phyloP scores from a whole-genome alignment of 2,797 vertebrate genomes.

The Acrossocheilus fasciatus region DNA sequence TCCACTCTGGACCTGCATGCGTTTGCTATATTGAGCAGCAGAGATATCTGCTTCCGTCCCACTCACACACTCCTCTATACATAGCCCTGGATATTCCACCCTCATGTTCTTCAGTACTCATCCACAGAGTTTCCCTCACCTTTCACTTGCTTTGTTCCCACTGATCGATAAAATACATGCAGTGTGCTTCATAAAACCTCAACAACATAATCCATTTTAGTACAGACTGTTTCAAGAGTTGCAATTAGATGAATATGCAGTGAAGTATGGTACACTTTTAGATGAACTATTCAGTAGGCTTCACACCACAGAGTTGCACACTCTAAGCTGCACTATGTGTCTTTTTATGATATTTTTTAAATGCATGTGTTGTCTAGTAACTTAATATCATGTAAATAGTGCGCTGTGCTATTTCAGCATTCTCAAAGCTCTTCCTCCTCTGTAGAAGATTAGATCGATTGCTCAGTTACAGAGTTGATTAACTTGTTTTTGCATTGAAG shows the following conservation, averaged over 20 bases:
- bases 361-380: background rate
- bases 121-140: conserved; percentile 11
- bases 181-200: background rate
- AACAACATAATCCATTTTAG: background rate
- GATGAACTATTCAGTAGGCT: background rate
- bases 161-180: conserved; percentile 17
- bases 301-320: background rate
- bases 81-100: conserved; percentile 42
- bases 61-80: conserved; percentile 45
- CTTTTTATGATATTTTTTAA: background rate
- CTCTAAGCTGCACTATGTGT: background rate
- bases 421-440: background rate
- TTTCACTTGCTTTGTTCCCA: background rate
- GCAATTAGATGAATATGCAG: background rate
- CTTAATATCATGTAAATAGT: background rate
- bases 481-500: background rate
- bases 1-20: conserved; percentile 45
- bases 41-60: conserved; percentile 34
- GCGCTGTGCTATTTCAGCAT: background rate
- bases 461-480: background rate
- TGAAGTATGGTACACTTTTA: background rate
- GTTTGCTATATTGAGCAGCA: conserved; percentile 26
- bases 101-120: conserved; percentile 35
- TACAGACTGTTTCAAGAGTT: background rate
- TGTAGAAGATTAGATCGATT: background rate